Percentiles rank a stretch among this genome's conserved stretches.
Evolutionary conservation across 1,140 invertebrate genomes (phyloP).

Genomic region (Sinella curviseta): DNA sequence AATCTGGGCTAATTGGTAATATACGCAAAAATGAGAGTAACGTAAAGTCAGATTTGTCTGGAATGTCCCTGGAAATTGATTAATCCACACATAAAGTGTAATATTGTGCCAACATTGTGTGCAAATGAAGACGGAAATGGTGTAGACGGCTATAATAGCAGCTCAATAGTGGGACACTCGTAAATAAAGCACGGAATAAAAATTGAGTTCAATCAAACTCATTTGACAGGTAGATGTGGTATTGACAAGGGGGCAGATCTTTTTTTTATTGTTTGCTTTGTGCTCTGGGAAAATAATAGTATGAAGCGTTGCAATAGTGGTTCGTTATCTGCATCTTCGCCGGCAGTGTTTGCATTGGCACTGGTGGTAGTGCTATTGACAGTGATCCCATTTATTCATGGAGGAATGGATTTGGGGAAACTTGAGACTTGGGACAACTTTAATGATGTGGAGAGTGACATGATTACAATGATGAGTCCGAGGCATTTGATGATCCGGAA

Average conservation of each 20-base stretch:
- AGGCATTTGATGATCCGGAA: slow-evolving; percentile 12
- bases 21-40: no score
- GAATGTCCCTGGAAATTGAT: no score
- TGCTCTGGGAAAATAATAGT: no score
- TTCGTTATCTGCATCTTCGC: no score
- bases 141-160: background rate
- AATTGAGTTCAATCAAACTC: no score
- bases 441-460: slow-evolving; percentile 18
- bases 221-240: no score
- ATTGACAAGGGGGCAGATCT: background rate
- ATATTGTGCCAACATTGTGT: background rate
- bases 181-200: no score
- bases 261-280: no score
- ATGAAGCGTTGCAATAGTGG: no score
- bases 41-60: background rate
- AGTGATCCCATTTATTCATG: background rate
- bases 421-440: slow-evolving; percentile 20
- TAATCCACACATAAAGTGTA: background rate
- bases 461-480: slow-evolving; percentile 6
- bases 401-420: slow-evolving; percentile 1
- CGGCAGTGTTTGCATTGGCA: background rate
- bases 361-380: background rate
- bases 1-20: no score
- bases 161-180: background rate
- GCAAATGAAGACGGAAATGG: background rate